Percentiles rank a stretch among this genome's conserved stretches.
These are phyloP conservation scores for Gadus macrocephalus DNA, from an alignment of 2,113 vertebrate species.

Conservation along the genomic window DNA sequence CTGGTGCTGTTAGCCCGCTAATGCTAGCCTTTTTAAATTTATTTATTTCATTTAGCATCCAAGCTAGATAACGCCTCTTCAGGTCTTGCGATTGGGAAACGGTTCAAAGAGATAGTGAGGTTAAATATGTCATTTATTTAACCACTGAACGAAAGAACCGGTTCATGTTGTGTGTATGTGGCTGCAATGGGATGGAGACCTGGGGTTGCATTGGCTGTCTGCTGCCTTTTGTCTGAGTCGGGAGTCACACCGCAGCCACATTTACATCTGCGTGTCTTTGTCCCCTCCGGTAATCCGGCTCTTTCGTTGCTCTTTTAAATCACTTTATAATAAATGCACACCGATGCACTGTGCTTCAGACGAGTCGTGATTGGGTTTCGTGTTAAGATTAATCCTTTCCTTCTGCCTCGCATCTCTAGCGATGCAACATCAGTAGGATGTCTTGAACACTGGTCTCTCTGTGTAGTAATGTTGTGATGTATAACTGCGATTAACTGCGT, in stretches of 20 bases:
- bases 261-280: slow-evolving; percentile 46
- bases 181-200: not conserved
- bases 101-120: not conserved
- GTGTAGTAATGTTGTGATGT: not conserved
- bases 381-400: too few species aligned
- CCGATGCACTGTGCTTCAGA: too few species aligned
- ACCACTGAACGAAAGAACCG: not conserved
- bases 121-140: not conserved
- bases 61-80: not conserved
- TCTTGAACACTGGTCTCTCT: not conserved
- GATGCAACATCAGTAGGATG: not conserved
- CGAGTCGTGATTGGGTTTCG: too few species aligned
- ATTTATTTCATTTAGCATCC: not conserved
- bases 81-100: not conserved
- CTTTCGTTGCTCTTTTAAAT: too few species aligned
- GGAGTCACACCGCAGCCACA: slow-evolving; percentile 58
- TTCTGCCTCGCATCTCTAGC: too few species aligned
- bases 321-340: too few species aligned
- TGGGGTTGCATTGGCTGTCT: not conserved
- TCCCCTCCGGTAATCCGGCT: too few species aligned
- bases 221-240: slow-evolving; percentile 64
- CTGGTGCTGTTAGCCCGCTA: not conserved
- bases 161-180: not conserved
- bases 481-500: too few species aligned
- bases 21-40: not conserved